Conservation (phyloP, 2,797 vertebrate species). For the Chromis chromis region DNA sequence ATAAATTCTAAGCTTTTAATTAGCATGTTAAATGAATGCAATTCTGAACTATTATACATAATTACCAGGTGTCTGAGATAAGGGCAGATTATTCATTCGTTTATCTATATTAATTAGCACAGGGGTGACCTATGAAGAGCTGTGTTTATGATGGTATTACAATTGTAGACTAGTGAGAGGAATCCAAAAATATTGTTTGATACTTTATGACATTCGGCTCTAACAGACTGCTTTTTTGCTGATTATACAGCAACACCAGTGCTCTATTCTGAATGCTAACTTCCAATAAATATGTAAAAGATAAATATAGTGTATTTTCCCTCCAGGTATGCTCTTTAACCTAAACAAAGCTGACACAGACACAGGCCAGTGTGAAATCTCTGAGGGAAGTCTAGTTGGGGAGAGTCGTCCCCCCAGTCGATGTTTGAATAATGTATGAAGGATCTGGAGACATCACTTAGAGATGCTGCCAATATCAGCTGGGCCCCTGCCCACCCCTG, state of each 20-base stretch:
- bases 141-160: constrained; percentile 38
- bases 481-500: constrained; percentile 66
- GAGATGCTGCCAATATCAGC: constrained; percentile 81
- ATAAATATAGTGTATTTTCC: constrained; percentile 51
- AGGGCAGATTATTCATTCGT: constrained; percentile 68
- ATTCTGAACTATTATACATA: constrained; percentile 68
- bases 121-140: constrained; percentile 63
- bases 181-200: constrained; percentile 21
- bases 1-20: constrained; percentile 70
- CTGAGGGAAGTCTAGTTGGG: constrained; percentile 71
- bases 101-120: constrained; percentile 76
- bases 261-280: constrained; percentile 44
- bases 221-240: background rate
- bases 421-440: constrained; percentile 83
- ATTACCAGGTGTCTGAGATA: constrained; percentile 77
- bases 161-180: constrained; percentile 20
- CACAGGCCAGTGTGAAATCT: constrained; percentile 68
- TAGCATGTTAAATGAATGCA: constrained; percentile 66
- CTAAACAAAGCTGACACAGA: constrained; percentile 68
- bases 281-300: constrained; percentile 60
- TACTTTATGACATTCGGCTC: constrained; percentile 30
- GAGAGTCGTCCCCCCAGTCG: constrained; percentile 57
- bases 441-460: constrained; percentile 83
- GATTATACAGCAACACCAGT: constrained; percentile 12
- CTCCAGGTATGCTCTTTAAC: constrained; percentile 53